Conservation (phyloP, 92 coral and sea anemone species). For the Epizoanthus ramosus region DNA sequence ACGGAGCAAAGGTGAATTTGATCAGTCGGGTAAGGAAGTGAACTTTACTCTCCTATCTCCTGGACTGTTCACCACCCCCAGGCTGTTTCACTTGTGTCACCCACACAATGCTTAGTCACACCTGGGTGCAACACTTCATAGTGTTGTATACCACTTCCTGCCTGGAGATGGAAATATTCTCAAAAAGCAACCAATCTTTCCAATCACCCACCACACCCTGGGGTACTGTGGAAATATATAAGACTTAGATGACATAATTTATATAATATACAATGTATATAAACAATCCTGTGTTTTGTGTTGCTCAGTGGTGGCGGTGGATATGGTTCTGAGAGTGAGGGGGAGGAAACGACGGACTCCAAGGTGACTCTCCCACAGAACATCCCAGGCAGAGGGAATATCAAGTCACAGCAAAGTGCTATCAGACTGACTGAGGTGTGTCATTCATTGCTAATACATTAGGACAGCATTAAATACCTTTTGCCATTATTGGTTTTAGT, state of each 20-base stretch:
- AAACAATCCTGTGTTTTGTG: not conserved
- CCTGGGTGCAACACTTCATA: no score
- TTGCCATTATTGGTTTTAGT: not conserved
- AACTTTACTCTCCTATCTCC: no score
- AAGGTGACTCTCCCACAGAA: constrained; percentile 83
- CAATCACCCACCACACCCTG: no score
- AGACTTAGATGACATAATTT: not conserved
- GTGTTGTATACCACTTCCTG: no score
- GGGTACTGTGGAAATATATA: no score
- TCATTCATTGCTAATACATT: not conserved
- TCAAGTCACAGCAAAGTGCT: constrained; percentile 95
- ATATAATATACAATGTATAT: not conserved
- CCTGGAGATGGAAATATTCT: no score
- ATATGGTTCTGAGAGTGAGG: constrained; percentile 99
- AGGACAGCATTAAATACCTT: no score
- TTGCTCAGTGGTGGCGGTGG: constrained; percentile 83
- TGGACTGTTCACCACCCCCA: no score
- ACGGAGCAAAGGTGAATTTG: no score
- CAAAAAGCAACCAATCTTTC: not conserved
- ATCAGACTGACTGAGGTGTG: constrained; percentile 90
- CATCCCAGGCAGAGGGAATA: constrained; percentile 92
- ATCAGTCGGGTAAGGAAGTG: no score
- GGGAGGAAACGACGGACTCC: constrained; percentile 80
- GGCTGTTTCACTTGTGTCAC: no score
- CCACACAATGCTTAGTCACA: no score